Evolutionary conservation across 2,888 invertebrate genomes (phyloP), one percentile per base, ranked within the genome.

Genomic region (Hoplodrina ambigua): DNA sequence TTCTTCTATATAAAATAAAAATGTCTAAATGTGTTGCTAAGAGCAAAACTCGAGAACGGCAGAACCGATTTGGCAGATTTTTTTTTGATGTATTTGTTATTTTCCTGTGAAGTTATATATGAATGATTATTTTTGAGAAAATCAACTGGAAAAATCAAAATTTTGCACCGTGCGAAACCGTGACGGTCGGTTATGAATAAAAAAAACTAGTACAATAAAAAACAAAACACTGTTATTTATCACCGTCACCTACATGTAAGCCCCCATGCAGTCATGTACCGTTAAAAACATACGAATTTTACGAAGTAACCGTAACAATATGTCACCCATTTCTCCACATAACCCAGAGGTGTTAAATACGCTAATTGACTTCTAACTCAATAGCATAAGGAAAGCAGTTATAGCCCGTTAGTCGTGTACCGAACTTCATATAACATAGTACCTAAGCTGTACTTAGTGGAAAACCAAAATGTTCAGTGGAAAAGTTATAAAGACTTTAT

Each of bases 261-360:
- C 82, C 69, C 75, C 46, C 61, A 82, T 81, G 61, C 58, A 68
- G 20, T 25, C 55, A 60, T 72, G 75, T 85, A 86, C 87, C 88
- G 88, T 87, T 84, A 83, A 85, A 85, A 80, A 68, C 69, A 81
- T 70, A 78, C 68, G 61, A 72, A 41, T 75, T 82, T 78, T 71
- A 67, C 75, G 55, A 58, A 68, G 80, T 87, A 88, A 82, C 80
- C 76, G 86, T 90, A 87, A 89, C 90, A 89, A 85, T 87, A 85
- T 88, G 90, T 82, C 85, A 89, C 91, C 87, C 89, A 88, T 91
- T 92, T 92, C 89, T 88, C 86, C 84, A 78, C 80, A 84, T 82
- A 82, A 74, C 72, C 60, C 64, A 44, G 78, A 93, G 90, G 92
- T 93, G 94, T 90, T 91, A 94, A 94, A 90, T 88, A 88, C 56